Evolutionary conservation across 1,140 invertebrate species (phyloP), one percentile per base, ranked within the genome.

Genomic region (Halesus radiatus): DNA sequence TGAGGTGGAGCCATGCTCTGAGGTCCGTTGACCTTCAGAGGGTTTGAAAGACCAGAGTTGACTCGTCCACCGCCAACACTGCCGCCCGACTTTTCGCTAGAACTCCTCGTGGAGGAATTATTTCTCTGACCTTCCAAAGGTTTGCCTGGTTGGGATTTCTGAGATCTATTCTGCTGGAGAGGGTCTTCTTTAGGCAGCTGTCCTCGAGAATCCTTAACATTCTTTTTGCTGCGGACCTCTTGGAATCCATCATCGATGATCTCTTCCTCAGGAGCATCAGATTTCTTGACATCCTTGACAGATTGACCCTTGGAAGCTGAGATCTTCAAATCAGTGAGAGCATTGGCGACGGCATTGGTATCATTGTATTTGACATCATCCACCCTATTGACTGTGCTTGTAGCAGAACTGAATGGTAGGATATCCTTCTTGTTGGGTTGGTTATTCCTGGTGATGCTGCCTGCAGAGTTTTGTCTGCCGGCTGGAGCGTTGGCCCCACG

Each of bases 151-250:
- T 87, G 86, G n/a, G 88, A 86, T 78, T 88, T 88, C 79, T 80
- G 74, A 22, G 58, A 52, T 72, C 83, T 80, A 37, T 56, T 79
- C 15, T 58, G n/a, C 23, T 90, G 90, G 73, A 90, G 90, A 4
- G 88, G 87, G 2, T 89, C 88, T 20, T 89, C 88, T 32, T 89
- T 88, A 8, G 54, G 32, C 32, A 86, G 81, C 75, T 91, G 91
- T 45, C 92, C 89, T 89, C 90, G 89, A 3, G 90, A 88, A 70
- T 93, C 92, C 84, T 94, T 93, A 0, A 91, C 91, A 82, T 91
- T 93, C 84, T 96, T 96, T 85, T 96, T 96, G 53, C 94, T 95
- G 58, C 94, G 92, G 1, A 97, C 96, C 87, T 97, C 96, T 87
- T 96, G 95, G 86, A 97, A 97, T 56, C 95, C 95, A 86, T 96